Conservation (phyloP, 2,113 vertebrate species). For the Narcine bancroftii region DNA sequence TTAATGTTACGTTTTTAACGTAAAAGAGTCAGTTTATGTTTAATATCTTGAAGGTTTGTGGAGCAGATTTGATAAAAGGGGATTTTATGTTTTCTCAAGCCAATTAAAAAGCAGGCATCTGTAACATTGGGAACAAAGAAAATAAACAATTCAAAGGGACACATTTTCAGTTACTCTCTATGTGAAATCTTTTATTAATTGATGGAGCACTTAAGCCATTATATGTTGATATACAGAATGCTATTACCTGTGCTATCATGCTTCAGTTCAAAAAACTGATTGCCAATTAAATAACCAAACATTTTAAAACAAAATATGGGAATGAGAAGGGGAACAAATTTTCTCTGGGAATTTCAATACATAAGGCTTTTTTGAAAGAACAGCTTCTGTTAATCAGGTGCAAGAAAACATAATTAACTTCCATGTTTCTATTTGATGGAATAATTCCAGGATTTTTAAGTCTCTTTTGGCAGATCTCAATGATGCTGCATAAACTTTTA, state of each 20-base stretch:
- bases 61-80: neutral
- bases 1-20: neutral
- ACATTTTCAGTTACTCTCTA: neutral
- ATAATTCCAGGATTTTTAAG: neutral
- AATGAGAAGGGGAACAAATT: neutral
- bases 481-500: neutral
- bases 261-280: neutral
- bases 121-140: neutral
- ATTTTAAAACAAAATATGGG: neutral
- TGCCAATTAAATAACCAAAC: neutral
- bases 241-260: neutral
- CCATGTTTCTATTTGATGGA: neutral
- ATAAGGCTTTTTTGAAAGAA: neutral
- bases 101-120: no score
- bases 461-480: neutral
- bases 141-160: neutral
- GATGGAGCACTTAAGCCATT: neutral
- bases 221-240: neutral
- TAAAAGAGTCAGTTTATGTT: neutral
- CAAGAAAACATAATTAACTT: neutral
- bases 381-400: neutral
- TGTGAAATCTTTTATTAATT: neutral
- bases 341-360: neutral
- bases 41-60: neutral
- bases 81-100: neutral